Evolutionary conservation across 2,888 invertebrate species (phyloP).

Genomic region (Ichneumoninae sp.): DNA sequence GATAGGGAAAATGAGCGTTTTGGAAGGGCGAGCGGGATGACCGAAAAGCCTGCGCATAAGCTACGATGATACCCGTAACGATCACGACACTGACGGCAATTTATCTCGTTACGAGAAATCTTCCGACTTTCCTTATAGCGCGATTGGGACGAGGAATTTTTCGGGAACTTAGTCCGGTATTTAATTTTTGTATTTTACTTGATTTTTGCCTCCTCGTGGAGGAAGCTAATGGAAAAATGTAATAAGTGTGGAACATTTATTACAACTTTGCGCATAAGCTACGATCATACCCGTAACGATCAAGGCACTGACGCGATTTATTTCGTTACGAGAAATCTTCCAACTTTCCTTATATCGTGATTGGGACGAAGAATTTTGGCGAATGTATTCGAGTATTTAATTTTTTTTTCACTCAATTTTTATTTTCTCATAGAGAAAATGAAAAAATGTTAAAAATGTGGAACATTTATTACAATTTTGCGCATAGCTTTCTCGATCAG

Average conservation of each 20-base stretch:
- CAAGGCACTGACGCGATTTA: slow-evolving; percentile 26
- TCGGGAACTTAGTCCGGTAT: background rate
- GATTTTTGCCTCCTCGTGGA: background rate
- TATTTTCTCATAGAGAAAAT: background rate
- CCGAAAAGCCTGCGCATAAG: slow-evolving; percentile 38
- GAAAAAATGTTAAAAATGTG: too few relatives aligned
- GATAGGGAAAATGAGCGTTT: slow-evolving; percentile 31
- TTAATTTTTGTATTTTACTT: background rate
- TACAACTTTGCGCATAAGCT: slow-evolving; percentile 4
- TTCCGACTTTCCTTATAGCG: background rate
- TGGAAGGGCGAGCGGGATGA: background rate
- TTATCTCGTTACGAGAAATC: slow-evolving; percentile 16
- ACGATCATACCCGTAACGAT: slow-evolving; percentile 51
- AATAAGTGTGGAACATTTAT: too few relatives aligned
- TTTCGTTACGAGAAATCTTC: slow-evolving; percentile 5
- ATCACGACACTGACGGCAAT: slow-evolving; percentile 38
- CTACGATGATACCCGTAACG: slow-evolving; percentile 46
- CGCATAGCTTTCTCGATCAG: too few relatives aligned
- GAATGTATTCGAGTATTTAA: background rate
- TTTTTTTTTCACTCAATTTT: background rate
- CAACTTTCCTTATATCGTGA: background rate
- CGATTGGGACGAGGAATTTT: background rate
- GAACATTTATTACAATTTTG: too few relatives aligned
- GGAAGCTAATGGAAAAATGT: background rate
- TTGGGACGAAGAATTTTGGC: background rate